Evolutionary conservation across 2,888 invertebrate genomes (phyloP), one percentile per base, ranked within the genome.

Genomic region (Aporophyla nigra): DNA sequence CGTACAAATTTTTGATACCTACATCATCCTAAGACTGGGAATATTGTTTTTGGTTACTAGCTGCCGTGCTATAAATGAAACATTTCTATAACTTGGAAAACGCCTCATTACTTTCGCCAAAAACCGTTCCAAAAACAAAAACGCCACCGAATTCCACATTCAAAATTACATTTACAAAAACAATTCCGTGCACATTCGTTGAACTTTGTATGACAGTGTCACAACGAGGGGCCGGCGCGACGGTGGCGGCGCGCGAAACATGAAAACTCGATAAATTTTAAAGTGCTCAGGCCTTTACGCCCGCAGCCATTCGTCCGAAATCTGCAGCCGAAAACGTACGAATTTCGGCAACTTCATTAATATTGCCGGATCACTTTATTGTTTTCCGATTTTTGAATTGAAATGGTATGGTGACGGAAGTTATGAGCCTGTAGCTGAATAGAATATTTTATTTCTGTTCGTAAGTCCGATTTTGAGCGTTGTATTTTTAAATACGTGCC

Each of bases 181-280:
- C 78, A 85, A 81, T 87, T 84, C 74, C 51, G 79, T 76, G 78
- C 73, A 74, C 73, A 78, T 74, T 77, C 71, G 83, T 79, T 83
- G 83, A 87, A 85, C 87, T 83, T 83, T 82, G 76, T 79, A 73
- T 83, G 84, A 84, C 82, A 82, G 78, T 87, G 78, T 86, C 83
- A 83, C 83, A 84, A 71, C 75, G 74, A 74, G 76, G 73, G 69
- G 76, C 59, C 75, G 78, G 27, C 70, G 78, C 82, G 80, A 72
- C 75, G 76, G 27, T 63, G 72, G 76, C 69, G 77, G 82, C 67
- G 82, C 67, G 68, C 70, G 71, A 71, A 92, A 95, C 95, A 95
- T 92, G 95, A 94, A 95, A 95, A 95, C 93, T 95, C 95, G 93
- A 95, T 95, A 94, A 95, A 95, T 95, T 95, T 95, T 95, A 94